Evolutionary conservation across 2,113 vertebrate species (phyloP).

Genomic region (Indri indri): DNA sequence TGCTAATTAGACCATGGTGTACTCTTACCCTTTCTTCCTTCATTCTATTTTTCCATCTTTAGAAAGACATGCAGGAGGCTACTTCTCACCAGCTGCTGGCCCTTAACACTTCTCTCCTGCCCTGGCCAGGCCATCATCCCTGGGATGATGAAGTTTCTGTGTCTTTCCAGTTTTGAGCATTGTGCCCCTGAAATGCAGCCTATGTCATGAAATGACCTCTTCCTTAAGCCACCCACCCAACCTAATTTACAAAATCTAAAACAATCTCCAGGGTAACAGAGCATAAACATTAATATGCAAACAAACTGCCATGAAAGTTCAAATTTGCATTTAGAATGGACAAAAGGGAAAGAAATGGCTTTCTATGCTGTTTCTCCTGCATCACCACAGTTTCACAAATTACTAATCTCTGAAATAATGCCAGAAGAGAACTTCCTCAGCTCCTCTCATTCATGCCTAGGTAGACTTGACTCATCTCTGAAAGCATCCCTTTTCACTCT

Average conservation of each 20-base stretch:
- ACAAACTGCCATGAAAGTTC: slow-evolving; percentile 85
- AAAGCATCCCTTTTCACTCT: slow-evolving; percentile 73
- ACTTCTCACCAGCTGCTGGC: slow-evolving; percentile 69
- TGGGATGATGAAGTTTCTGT: neutral
- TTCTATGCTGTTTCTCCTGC: slow-evolving; percentile 79
- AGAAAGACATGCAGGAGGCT: slow-evolving; percentile 61
- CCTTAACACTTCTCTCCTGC: slow-evolving; percentile 23
- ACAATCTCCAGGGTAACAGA: slow-evolving; percentile 85
- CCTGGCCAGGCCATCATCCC: neutral
- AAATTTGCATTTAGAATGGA: slow-evolving; percentile 89
- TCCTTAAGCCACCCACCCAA: slow-evolving; percentile 78
- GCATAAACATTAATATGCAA: slow-evolving; percentile 84
- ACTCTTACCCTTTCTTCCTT: slow-evolving; percentile 86
- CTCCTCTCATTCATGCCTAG: slow-evolving; percentile 76
- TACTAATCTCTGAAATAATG: slow-evolving; percentile 82
- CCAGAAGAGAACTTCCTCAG: slow-evolving; percentile 77
- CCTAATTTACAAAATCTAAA: slow-evolving; percentile 84
- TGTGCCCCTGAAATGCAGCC: slow-evolving; percentile 52
- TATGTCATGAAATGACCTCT: slow-evolving; percentile 74
- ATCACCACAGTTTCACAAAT: slow-evolving; percentile 82
- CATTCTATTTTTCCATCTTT: slow-evolving; percentile 72
- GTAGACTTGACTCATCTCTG: slow-evolving; percentile 79
- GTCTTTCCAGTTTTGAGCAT: slow-evolving; percentile 2
- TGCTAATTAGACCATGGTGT: slow-evolving; percentile 87
- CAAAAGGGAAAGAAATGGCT: slow-evolving; percentile 82